Evolutionary conservation across 2,113 vertebrate species (phyloP).

Genomic region (Brachypodius melanocephalos): DNA sequence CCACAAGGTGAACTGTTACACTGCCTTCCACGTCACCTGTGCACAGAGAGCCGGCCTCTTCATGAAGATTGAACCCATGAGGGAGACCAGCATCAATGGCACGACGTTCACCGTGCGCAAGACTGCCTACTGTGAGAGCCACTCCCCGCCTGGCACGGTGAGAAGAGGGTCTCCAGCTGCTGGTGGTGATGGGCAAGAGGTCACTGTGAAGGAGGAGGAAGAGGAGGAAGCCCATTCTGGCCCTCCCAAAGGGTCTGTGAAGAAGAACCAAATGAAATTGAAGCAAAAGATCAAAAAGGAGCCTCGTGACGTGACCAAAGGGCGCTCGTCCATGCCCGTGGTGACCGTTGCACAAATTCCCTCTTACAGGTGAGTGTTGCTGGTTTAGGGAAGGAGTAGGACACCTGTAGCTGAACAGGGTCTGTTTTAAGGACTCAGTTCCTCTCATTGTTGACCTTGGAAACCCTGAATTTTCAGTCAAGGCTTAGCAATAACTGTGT

Average conservation of each 20-base stretch:
- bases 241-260: conserved; percentile 60
- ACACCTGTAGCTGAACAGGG: neutral
- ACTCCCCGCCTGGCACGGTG: conserved; percentile 79
- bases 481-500: neutral
- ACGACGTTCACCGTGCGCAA: conserved; percentile 95
- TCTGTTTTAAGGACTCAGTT: neutral
- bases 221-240: conserved; percentile 56
- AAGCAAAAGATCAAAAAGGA: conserved; percentile 90
- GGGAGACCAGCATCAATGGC: conserved; percentile 90
- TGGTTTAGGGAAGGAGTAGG: neutral
- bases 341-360: conserved; percentile 87
- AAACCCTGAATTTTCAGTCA: neutral
- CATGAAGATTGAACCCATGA: conserved; percentile 97
- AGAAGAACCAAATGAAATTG: conserved; percentile 77
- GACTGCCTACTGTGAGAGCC: conserved; percentile 90
- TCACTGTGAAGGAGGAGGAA: conserved; percentile 70
- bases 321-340: conserved; percentile 70
- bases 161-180: conserved; percentile 42
- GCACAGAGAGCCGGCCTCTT: conserved; percentile 93
- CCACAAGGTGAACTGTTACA: conserved; percentile 98
- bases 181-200: conserved; percentile 65
- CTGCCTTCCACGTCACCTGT: conserved; percentile 96
- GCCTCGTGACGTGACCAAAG: conserved; percentile 60
- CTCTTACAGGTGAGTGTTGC: conserved; percentile 82
- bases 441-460: neutral